These are phyloP conservation scores for Synchiropus splendidus DNA, from an alignment of 2,113 vertebrate genomes.

Conservation along the genomic window DNA sequence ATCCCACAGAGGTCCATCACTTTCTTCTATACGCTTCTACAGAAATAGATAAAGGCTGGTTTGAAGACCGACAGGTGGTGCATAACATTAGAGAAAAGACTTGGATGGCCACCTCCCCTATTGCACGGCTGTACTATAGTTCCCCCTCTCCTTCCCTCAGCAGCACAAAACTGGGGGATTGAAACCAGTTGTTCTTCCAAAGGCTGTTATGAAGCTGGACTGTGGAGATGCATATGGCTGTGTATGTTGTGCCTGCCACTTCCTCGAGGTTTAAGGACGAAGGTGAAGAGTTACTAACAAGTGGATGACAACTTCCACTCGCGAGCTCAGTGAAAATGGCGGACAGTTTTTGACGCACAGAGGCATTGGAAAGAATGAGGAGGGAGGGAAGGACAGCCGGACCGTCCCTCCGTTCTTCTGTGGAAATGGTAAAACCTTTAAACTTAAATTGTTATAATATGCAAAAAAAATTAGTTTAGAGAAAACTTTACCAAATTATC, in stretches of 20 bases:
- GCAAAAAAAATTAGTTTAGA: conserved; percentile 72
- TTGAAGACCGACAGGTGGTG: conserved; percentile 54
- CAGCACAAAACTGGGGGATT: conserved; percentile 58
- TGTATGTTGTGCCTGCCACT: conserved; percentile 28
- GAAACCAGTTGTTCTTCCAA: conserved; percentile 59
- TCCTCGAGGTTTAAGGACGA: conserved; percentile 2
- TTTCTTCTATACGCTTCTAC: conserved; percentile 55
- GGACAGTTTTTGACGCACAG: no score
- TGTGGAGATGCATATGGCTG: conserved; percentile 24
- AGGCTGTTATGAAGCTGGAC: conserved; percentile 34
- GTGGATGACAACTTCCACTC: conserved; percentile 17
- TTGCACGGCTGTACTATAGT: conserved; percentile 64
- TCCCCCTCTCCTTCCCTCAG: conserved; percentile 36
- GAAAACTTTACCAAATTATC: conserved; percentile 66
- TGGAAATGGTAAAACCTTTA: conserved; percentile 68
- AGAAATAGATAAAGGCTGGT: conserved; percentile 64
- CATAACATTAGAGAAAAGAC: conserved; percentile 16
- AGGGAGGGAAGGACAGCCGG: conserved; percentile 45
- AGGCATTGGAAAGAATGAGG: conserved; percentile 36
- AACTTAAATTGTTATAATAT: conserved; percentile 68
- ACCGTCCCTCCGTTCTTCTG: conserved; percentile 66
- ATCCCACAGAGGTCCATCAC: conserved; percentile 42
- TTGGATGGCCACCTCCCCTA: conserved; percentile 40
- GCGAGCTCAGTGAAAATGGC: conserved; percentile 20
- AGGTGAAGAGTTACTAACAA: conserved; percentile 18